Evolutionary conservation across 2,797 vertebrate genomes (phyloP), one percentile per base, ranked within the genome.

Genomic region (Antrozous pallidus): DNA sequence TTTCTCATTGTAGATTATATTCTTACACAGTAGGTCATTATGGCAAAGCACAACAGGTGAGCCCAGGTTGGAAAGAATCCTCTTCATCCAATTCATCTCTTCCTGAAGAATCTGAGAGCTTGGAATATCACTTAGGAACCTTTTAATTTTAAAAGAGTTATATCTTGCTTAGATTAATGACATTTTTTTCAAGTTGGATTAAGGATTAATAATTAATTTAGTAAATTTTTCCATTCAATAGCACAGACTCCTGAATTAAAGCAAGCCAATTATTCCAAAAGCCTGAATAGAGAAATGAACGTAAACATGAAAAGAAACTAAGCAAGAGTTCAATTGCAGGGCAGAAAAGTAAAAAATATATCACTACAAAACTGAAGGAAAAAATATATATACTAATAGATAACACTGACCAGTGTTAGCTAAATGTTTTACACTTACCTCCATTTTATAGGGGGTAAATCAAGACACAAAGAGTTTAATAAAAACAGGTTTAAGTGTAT

Each of bases 21-120:
- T 99, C 98, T 99, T 99, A 98, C 99, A 99, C 97, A 99, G 98
- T 83, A 99, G 98, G 97, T 99, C 99, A 28, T 99, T 99, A 98
- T 99, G 99, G 98, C 99, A 99, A 88, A 99, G 99, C n/a, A 99
- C 99, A 77, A 99, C 99, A 2, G 99, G 99, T 2, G 99, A 99
- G 91, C 98, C 99, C 97, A 99, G 97, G 96, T 98, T 98, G 36
- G 99, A 99, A 95, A 99, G 98, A 96, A 98, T 98, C 96, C 99
- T 98, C 98, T 99, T 99, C 97, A 99, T 99, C 99, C 99, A 99
- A 94, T 99, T 90, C 98, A 99, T 99, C 97, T 99, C 99, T 75
- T 99, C 98, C 91, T 98, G 97, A 96, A 99, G 99, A 96, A 98
- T 98, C 91, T 93, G 97, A 33, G 97, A 94, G 96, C 98, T 99